A percentile compares a stretch with the other conserved stretches of the same genome.
Conservation (phyloP, 1,140 invertebrate species). For the Cydia pomonella region DNA sequence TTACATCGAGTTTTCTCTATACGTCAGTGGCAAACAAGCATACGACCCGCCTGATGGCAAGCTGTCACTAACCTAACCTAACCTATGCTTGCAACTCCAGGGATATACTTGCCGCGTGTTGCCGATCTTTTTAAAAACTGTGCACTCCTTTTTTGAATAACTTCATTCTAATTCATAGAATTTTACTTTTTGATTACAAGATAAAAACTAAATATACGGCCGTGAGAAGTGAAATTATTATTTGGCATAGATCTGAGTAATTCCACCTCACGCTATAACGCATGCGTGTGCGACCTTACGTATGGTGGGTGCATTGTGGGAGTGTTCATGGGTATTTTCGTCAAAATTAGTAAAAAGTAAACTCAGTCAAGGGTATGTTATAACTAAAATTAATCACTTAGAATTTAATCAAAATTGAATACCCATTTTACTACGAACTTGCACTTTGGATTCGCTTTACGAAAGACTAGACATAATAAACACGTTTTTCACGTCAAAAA, state of each 20-base stretch:
- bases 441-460: background rate
- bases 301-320: background rate
- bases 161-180: no score
- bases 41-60: no score
- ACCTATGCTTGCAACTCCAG: no score
- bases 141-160: no score
- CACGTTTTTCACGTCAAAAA: background rate
- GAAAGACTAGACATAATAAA: background rate
- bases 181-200: no score
- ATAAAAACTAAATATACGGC: no score
- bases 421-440: background rate
- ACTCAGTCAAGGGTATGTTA: background rate
- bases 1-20: no score
- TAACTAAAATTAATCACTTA: background rate
- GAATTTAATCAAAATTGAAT: background rate
- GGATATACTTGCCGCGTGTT: no score
- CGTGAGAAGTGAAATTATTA: no score
- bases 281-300: background rate
- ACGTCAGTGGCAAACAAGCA: no score
- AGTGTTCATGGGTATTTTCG: constrained; percentile 3
- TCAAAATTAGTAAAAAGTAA: background rate
- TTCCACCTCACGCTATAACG: background rate
- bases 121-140: no score
- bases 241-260: background rate
- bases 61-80: no score